Evolutionary conservation across 2,113 vertebrate genomes (phyloP).

Genomic region (Globicephala melas): DNA sequence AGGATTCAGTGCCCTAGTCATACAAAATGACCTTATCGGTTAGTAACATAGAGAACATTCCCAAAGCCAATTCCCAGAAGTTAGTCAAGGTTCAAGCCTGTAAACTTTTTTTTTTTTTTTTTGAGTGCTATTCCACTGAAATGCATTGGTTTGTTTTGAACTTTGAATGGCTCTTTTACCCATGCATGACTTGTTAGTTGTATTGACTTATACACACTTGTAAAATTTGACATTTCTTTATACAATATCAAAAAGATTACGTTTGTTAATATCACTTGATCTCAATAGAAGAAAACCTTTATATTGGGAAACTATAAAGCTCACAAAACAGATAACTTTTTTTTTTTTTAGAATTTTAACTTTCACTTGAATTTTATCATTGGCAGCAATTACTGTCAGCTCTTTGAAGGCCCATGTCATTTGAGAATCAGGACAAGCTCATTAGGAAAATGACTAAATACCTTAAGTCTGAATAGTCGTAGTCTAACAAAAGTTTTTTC

Average conservation of each 20-base stretch:
- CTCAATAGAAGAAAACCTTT: neutral
- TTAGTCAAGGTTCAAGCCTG: neutral
- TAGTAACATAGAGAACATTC: neutral
- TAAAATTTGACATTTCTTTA: neutral
- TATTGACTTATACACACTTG: neutral
- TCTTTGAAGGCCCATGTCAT: neutral
- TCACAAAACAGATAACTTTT: neutral
- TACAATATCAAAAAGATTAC: neutral
- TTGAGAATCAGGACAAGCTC: neutral
- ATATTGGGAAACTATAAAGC: neutral
- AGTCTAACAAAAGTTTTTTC: neutral
- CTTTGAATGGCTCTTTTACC: neutral
- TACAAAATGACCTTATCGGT: neutral
- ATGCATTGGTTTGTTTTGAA: neutral
- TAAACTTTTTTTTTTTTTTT: neutral
- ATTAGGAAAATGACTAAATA: neutral
- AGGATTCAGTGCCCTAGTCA: neutral
- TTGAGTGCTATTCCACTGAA: neutral
- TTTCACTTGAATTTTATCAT: neutral
- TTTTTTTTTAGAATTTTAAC: neutral
- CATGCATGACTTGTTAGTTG: neutral
- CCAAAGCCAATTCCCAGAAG: neutral
- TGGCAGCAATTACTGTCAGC: neutral
- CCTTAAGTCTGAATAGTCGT: neutral
- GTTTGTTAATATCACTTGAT: neutral